Percentiles rank a stretch among this genome's conserved stretches.
phyloP scores from a whole-genome alignment of 2,113 vertebrate genomes.

The Osmerus eperlanus region DNA sequence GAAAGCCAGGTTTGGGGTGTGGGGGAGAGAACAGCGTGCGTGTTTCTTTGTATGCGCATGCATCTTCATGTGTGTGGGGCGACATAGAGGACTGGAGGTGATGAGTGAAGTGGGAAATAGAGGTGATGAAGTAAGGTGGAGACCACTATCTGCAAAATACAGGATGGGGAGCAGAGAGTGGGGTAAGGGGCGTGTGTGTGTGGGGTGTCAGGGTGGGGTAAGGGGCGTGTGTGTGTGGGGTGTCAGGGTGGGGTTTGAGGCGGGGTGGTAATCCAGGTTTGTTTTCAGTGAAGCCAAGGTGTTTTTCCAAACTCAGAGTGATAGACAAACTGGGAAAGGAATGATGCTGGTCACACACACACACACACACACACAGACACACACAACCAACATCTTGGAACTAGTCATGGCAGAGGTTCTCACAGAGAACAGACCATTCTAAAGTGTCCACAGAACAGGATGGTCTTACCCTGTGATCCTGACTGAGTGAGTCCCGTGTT shows the following conservation, averaged over 20 bases:
- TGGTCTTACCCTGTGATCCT: slow-evolving; percentile 87
- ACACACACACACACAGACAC: background rate
- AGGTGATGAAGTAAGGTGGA: slow-evolving; percentile 3
- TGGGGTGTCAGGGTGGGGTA: no score
- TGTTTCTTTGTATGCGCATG: no score
- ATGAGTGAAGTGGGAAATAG: no score
- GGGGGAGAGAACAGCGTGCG: background rate
- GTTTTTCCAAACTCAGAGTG: slow-evolving; percentile 34
- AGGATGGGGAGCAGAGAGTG: background rate
- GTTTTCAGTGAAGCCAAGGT: slow-evolving; percentile 50
- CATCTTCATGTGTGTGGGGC: no score
- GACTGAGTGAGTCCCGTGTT: slow-evolving; percentile 91
- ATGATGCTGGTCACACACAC: slow-evolving; percentile 9
- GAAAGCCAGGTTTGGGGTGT: background rate
- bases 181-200: slow-evolving; percentile 58
- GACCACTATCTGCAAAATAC: background rate
- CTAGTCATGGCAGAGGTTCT: no score
- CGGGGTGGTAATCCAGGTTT: no score
- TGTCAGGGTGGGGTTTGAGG: no score
- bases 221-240: no score
- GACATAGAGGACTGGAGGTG: no score
- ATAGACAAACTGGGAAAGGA: slow-evolving; percentile 13
- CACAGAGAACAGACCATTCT: no score
- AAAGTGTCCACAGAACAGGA: background rate
- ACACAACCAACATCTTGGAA: slow-evolving; percentile 2